Percentiles rank a stretch among this genome's conserved stretches.
Evolutionary conservation across 2,888 invertebrate species (phyloP).

Genomic region (Chrysina gloriosa): DNA sequence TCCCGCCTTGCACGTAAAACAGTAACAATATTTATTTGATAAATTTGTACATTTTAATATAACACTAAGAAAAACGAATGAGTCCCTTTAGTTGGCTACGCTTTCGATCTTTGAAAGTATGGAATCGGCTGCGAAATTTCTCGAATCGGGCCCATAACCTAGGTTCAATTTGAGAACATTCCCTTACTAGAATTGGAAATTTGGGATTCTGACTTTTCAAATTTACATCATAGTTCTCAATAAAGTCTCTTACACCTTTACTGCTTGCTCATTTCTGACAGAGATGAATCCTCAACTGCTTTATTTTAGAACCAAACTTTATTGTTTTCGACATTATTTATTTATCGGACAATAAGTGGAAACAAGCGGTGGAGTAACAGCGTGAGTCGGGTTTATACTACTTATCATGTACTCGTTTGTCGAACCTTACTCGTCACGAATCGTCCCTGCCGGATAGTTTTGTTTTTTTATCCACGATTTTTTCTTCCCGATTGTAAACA

Average conservation of each 20-base stretch:
- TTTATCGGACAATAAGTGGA: too few species aligned
- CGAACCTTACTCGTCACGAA: too few species aligned
- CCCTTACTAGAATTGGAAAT: constrained; percentile 92
- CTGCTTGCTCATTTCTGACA: constrained; percentile 89
- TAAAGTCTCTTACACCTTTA: constrained; percentile 91
- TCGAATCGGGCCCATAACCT: constrained; percentile 92
- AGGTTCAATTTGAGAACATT: constrained; percentile 90
- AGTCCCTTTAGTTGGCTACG: constrained; percentile 51
- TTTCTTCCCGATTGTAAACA: too few species aligned
- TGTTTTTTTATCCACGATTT: too few species aligned
- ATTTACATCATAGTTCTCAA: constrained; percentile 85
- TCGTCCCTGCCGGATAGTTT: too few species aligned
- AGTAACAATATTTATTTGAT: constrained; percentile 39
- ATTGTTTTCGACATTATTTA: constrained; percentile 66
- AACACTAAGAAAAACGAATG: constrained; percentile 15
- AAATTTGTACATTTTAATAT: constrained; percentile 40
- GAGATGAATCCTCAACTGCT: constrained; percentile 91
- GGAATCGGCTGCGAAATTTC: constrained; percentile 76
- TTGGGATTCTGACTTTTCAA: constrained; percentile 89
- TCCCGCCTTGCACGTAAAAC: too few species aligned
- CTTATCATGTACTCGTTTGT: too few species aligned
- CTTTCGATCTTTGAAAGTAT: constrained; percentile 72
- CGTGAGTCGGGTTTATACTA: too few species aligned
- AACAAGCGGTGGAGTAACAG: too few species aligned
- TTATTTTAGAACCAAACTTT: constrained; percentile 80